Evolutionary conservation across 2,888 invertebrate species (phyloP).

Genomic region (Acrobasis repandana): DNA sequence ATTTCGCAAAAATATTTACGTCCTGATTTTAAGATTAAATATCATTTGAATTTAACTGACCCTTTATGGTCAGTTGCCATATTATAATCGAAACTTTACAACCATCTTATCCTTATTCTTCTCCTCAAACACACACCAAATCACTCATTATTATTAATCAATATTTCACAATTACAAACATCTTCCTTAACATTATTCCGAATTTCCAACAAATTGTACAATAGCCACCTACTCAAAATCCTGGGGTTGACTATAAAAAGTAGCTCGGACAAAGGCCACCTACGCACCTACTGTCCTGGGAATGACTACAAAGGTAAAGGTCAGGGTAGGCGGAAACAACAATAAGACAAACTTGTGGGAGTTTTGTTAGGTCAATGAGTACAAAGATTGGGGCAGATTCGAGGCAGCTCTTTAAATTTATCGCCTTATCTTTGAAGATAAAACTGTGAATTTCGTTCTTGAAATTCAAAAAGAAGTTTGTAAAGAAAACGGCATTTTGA

Average conservation of each 20-base stretch:
- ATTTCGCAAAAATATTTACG: too few relatives aligned
- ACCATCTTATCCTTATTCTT: too few relatives aligned
- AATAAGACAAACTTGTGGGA: slow-evolving; percentile 8
- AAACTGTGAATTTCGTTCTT: not conserved
- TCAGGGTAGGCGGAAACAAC: not conserved
- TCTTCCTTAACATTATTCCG: not conserved
- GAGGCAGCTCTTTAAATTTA: not conserved
- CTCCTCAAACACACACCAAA: too few relatives aligned
- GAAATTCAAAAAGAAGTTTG: too few relatives aligned
- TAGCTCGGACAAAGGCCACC: not conserved
- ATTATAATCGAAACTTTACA: too few relatives aligned
- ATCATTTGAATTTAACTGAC: too few relatives aligned
- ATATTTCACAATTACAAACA: slow-evolving; percentile 2
- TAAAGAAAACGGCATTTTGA: too few relatives aligned
- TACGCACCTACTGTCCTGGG: not conserved
- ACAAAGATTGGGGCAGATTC: not conserved
- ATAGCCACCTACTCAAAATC: too few relatives aligned
- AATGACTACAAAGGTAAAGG: slow-evolving; percentile 9
- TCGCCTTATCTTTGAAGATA: not conserved
- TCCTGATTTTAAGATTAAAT: too few relatives aligned
- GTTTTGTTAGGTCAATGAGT: slow-evolving; percentile 3
- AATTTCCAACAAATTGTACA: too few relatives aligned
- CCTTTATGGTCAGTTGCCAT: too few relatives aligned
- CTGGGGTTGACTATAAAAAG: not conserved
- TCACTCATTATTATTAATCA: too few relatives aligned